A percentile compares a stretch with the other conserved stretches of the same genome.
These are phyloP conservation scores for Ammodramus savannarum DNA, from an alignment of 2,113 vertebrate genomes.

Conservation along the genomic window DNA sequence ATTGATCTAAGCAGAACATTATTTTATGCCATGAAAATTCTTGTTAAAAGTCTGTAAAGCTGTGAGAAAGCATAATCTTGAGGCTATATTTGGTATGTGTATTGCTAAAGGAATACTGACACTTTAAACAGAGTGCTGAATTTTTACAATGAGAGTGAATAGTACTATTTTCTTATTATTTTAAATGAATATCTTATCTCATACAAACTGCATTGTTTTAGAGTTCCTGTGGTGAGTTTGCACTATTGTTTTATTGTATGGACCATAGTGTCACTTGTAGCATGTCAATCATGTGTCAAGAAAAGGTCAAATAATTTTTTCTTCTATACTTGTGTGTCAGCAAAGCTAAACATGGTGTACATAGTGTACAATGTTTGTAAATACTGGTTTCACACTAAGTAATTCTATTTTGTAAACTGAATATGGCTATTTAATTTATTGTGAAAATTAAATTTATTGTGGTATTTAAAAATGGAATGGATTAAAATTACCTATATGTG, in stretches of 20 bases:
- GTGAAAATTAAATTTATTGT: conserved; percentile 86
- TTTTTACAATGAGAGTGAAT: conserved; percentile 67
- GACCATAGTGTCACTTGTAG: conserved; percentile 69
- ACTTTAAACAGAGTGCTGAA: conserved; percentile 59
- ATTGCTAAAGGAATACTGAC: conserved; percentile 67
- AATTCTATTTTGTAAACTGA: conserved; percentile 88
- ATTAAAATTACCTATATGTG: conserved; percentile 81
- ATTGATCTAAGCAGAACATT: conserved; percentile 62
- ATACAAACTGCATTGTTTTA: conserved; percentile 63
- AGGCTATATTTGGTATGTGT: conserved; percentile 33
- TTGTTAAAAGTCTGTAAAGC: conserved; percentile 44
- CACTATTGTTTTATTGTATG: conserved; percentile 74
- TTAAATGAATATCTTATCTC: conserved; percentile 67
- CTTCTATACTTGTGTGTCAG: conserved; percentile 63
- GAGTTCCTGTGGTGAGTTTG: conserved; percentile 77
- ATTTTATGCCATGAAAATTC: conserved; percentile 44
- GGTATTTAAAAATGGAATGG: conserved; percentile 84
- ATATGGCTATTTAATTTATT: conserved; percentile 87
- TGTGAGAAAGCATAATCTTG: conserved; percentile 54
- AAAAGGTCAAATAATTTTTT: conserved; percentile 57
- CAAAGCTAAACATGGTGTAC: conserved; percentile 71
- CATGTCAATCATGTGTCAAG: conserved; percentile 71
- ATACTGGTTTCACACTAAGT: conserved; percentile 85
- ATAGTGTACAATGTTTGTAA: conserved; percentile 83
- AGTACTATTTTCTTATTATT: conserved; percentile 78